Conservation (phyloP, 2,888 invertebrate species). For the Choristoneura rosaceana region DNA sequence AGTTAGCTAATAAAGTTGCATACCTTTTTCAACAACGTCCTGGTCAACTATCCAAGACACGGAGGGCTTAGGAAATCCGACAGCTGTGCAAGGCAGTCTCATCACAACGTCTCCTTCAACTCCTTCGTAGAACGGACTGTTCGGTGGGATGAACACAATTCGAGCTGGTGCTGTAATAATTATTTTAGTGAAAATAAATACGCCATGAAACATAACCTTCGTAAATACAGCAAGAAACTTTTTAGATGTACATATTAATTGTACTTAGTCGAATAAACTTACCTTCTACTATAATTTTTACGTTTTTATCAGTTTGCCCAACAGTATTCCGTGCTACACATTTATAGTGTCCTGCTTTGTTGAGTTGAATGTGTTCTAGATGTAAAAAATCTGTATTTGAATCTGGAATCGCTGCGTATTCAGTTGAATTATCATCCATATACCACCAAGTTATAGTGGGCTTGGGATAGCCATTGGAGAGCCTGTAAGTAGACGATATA, state of each 20-base stretch:
- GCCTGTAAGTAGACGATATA: not conserved
- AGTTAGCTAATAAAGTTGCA: not conserved
- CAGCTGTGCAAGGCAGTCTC: constrained; percentile 9
- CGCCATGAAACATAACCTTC: no score
- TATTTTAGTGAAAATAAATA: no score
- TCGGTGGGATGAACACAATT: constrained; percentile 11
- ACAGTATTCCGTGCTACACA: not conserved
- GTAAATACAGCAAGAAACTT: no score
- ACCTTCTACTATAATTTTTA: constrained; percentile 15
- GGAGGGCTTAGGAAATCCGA: not conserved
- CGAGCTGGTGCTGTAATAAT: constrained; percentile 13
- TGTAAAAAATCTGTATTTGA: not conserved
- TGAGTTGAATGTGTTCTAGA: not conserved
- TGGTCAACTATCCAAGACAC: constrained; percentile 2
- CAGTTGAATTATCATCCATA: no score
- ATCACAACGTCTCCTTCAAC: constrained; percentile 14
- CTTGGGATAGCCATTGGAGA: not conserved
- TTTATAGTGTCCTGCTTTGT: not conserved
- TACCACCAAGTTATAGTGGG: constrained; percentile 3
- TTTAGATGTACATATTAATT: no score
- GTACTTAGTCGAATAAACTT: not conserved
- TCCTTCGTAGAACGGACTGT: not conserved
- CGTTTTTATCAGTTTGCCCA: not conserved
- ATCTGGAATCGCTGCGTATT: not conserved
- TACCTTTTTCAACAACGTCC: not conserved